Evolutionary conservation across 2,888 invertebrate species (phyloP).

Genomic region (Drosophila pseudotakahashii): DNA sequence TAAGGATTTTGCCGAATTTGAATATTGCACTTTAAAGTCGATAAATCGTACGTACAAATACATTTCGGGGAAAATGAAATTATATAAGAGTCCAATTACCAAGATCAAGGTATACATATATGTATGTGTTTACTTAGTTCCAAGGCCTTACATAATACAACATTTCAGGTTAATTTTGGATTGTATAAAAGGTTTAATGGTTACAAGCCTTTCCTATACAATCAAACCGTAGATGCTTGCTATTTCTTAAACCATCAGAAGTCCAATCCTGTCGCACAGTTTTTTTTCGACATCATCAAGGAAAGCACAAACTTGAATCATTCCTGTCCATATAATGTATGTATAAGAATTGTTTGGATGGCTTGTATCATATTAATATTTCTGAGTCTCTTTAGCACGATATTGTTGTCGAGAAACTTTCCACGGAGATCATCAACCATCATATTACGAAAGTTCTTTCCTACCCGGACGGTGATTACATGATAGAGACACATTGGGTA

Average conservation of each 20-base stretch:
- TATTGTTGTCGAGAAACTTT: not conserved
- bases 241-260: not conserved
- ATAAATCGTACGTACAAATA: conserved; percentile 4
- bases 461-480: conserved; percentile 20
- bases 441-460: not conserved
- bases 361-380: too few relatives aligned
- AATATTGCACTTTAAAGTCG: not conserved
- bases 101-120: not conserved
- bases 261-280: not conserved
- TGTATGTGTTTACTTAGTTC: too few relatives aligned
- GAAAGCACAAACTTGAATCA: not conserved
- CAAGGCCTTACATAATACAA: too few relatives aligned
- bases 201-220: not conserved
- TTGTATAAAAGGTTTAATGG: conserved; percentile 1
- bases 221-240: not conserved
- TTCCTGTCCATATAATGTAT: conserved; percentile 12
- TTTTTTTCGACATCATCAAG: not conserved
- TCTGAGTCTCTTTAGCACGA: not conserved
- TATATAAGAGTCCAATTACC: not conserved
- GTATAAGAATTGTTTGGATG: not conserved
- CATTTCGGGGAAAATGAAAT: not conserved
- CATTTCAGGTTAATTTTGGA: conserved; percentile 1
- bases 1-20: not conserved
- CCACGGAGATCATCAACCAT: not conserved
- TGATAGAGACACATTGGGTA: not conserved